phyloP scores from a whole-genome alignment of 1,140 invertebrate genomes.

The Bombus fervidus region DNA sequence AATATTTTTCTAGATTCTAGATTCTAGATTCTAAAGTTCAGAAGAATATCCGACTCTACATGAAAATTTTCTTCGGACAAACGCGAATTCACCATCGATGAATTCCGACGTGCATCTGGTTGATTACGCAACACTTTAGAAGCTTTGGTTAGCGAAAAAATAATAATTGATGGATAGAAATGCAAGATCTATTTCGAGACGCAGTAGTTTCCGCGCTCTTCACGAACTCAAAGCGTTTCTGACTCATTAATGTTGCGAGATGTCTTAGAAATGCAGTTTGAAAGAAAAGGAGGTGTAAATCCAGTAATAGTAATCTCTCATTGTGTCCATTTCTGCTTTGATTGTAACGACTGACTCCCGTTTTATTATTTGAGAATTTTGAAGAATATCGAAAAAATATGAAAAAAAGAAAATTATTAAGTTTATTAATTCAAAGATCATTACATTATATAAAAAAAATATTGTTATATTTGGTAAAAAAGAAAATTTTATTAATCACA shows the following conservation, averaged over 20 bases:
- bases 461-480: too few relatives aligned
- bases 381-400: too few relatives aligned
- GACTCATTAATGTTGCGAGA: background rate
- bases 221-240: background rate
- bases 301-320: background rate
- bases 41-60: background rate
- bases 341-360: background rate
- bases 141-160: background rate
- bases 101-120: background rate
- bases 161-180: slow-evolving; percentile 26
- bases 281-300: background rate
- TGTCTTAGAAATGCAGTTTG: background rate
- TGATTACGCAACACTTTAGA: background rate
- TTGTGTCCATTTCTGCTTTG: background rate
- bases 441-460: too few relatives aligned
- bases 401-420: too few relatives aligned
- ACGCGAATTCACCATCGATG: background rate
- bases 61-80: background rate
- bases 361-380: too few relatives aligned
- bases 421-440: too few relatives aligned
- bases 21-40: background rate
- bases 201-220: background rate
- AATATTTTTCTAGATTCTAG: background rate
- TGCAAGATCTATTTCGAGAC: slow-evolving; percentile 4
- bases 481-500: too few relatives aligned